Base-by-base conservation (phyloP, 1,140 invertebrate species). In the Drosophila oshimai region DNA sequence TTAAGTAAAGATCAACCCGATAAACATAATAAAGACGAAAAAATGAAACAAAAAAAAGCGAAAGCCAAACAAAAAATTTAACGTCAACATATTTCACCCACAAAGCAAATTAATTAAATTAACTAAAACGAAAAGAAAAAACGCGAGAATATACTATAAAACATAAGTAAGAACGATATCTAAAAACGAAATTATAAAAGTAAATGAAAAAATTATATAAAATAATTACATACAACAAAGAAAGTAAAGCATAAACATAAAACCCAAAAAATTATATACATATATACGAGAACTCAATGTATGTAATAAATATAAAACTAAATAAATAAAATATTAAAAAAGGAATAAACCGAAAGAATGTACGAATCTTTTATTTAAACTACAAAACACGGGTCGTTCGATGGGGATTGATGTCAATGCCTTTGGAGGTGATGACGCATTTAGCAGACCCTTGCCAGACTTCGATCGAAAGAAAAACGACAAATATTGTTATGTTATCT, bases 231-330 rank as follows among this genome's bases (percentile, higher is more conserved):
- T 54, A 67, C 34, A 41, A 77, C 49, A 70, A 61, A 62, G 67
- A 47, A 78, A 77, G 24, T 50, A 76, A 71, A 65, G 31, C 34
- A 67, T 46, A 67, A 15, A 83, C 34, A 45, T 54, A 62, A 26
- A 81, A 49, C 47, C 57, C 58, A 69, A 68, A 65, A 62, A 68
- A 51, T 61, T 46, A 84, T 74, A 86, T 74, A 84, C 71, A 86
- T 74, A 84, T 84, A 84, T 75, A 73, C 74, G 71, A 87, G 75
- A 86, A 86, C 80, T 86, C 81, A 88, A 86, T 86, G 80, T 87
- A 86, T 86, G 80, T 81, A 86, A 87, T 86, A 86, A 86, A 74
- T 81, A 86, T 86, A 72, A 87, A 86, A 86, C 75, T 81, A 87
- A 86, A 87, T 81, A 80, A 86, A 74, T 72, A 74, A 74, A 74